Conservation (phyloP, 37 sponge, comb jelly and placozoan genomes). For the Corticium candelabrum region DNA sequence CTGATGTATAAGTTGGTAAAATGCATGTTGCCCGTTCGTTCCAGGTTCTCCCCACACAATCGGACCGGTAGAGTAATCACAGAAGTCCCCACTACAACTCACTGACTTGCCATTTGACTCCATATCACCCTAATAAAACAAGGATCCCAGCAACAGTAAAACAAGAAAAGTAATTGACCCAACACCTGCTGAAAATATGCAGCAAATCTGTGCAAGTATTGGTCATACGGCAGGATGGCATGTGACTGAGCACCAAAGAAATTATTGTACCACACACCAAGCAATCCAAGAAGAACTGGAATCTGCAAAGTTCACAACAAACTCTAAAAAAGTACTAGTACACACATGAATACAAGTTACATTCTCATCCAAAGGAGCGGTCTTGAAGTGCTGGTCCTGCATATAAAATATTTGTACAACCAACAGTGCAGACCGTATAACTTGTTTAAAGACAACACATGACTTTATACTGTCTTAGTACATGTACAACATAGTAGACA, state of each 20-base stretch:
- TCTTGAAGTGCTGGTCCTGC: constrained; percentile 86
- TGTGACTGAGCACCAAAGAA: constrained; percentile 94
- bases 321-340: background rate
- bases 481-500: too few relatives aligned
- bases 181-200: constrained; percentile 95
- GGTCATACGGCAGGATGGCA: constrained; percentile 96
- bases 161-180: background rate
- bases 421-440: too few relatives aligned
- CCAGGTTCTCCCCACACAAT: constrained; percentile 99
- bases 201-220: constrained; percentile 88
- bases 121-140: constrained; percentile 61
- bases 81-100: constrained; percentile 46
- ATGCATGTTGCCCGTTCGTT: constrained; percentile 99
- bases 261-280: constrained; percentile 99
- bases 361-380: constrained; percentile 89
- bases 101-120: constrained; percentile 97
- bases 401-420: too few relatives aligned
- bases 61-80: constrained; percentile 94
- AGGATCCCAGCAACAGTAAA: background rate
- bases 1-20: constrained; percentile 99
- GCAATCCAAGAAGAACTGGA: constrained; percentile 82
- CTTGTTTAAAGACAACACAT: too few relatives aligned
- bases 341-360: constrained; percentile 20
- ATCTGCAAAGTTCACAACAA: constrained; percentile 30
- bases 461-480: too few relatives aligned